Percentiles rank a stretch among this genome's conserved stretches.
These are phyloP conservation scores for Nomada lathburiana DNA, from an alignment of 2,888 invertebrate genomes.

Conservation along the genomic window DNA sequence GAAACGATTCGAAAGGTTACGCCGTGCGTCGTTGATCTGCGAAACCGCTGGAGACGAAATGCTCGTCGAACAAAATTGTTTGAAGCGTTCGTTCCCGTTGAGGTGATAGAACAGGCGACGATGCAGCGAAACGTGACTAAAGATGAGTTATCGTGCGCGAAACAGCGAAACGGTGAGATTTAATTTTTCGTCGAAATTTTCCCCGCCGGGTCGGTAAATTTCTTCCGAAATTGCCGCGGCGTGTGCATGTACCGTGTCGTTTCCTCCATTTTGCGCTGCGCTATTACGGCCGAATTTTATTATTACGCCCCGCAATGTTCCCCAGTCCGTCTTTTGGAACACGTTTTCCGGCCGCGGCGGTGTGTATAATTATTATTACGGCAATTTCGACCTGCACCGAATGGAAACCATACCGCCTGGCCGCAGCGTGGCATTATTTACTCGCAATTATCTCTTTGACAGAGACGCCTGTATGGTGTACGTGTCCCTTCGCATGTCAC, in stretches of 20 bases:
- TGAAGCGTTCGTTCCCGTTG: no score
- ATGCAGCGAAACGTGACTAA: no score
- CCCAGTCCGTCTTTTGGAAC: slow-evolving; percentile 25
- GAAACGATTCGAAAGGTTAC: slow-evolving; percentile 22
- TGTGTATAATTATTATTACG: slow-evolving; percentile 48
- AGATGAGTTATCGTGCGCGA: no score
- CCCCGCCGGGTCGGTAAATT: no score
- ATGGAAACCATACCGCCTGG: slow-evolving; percentile 31
- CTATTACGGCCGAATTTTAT: slow-evolving; percentile 41
- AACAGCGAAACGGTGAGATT: no score
- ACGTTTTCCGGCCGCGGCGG: slow-evolving; percentile 1
- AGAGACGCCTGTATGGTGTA: slow-evolving; percentile 24
- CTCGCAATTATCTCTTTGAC: slow-evolving; percentile 60
- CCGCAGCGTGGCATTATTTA: slow-evolving; percentile 55
- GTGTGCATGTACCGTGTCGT: background rate
- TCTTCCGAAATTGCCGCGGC: background rate
- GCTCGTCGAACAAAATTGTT: no score
- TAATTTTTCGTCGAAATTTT: no score
- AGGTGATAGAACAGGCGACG: no score
- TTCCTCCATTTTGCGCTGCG: slow-evolving; percentile 1
- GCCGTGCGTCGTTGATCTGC: background rate
- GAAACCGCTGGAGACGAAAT: background rate
- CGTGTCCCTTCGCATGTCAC: slow-evolving; percentile 35
- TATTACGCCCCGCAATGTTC: slow-evolving; percentile 27
- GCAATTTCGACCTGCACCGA: slow-evolving; percentile 42